Base-by-base conservation (phyloP, 2,888 invertebrate genomes). In the Hydrotaea cyrtoneurina region DNA sequence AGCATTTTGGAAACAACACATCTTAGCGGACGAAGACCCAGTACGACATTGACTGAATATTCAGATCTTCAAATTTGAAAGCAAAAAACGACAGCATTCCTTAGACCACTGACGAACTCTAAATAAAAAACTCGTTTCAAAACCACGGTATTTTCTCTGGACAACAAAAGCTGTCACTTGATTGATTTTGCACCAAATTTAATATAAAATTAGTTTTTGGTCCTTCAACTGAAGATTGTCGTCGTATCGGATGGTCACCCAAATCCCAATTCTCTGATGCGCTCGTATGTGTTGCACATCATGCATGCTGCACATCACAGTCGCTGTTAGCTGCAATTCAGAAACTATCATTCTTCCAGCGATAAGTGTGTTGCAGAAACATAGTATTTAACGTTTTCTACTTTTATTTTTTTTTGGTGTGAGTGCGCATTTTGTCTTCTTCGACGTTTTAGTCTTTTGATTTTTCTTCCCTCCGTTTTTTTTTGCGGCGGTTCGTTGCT, bases 401-500 rank as follows among this genome's bases (percentile, higher is more conserved):
- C n/a, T 1, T 50, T n/a, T 31, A 7, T 50, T 50, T 3, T 50
- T 4, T 50, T 15, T 50, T 50, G n/a, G 1, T 2, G n/a, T n/a
- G 15, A 4, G n/a, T n/a, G 15, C 8, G 5, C 50, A 74, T 78
- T 64, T 74, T 50, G 69, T 75, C 53, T 31, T 55, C 36, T 71
- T 19, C 43, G 31, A 59, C 74, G 50, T 31, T 31, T 19, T 10
- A 23, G 26, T 2, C 23, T 59, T 23, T 59, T 59, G 23, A 50
- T 50, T 8, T n/a, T 15, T 50, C 39, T 3, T 39, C 2, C 39
- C 39, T 59, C 43, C 7, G 46, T 62, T 31, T 17, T 55, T n/a
- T n/a, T n/a, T n/a, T n/a, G n/a, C n/a, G n/a, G 53, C 46, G 39
- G 46, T 13, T 50, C 64, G 69, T 69, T 79, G 77, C 77, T 79